These are phyloP conservation scores for Apocheima hispidaria DNA, from an alignment of 2,888 invertebrate genomes.

Conservation along the genomic window DNA sequence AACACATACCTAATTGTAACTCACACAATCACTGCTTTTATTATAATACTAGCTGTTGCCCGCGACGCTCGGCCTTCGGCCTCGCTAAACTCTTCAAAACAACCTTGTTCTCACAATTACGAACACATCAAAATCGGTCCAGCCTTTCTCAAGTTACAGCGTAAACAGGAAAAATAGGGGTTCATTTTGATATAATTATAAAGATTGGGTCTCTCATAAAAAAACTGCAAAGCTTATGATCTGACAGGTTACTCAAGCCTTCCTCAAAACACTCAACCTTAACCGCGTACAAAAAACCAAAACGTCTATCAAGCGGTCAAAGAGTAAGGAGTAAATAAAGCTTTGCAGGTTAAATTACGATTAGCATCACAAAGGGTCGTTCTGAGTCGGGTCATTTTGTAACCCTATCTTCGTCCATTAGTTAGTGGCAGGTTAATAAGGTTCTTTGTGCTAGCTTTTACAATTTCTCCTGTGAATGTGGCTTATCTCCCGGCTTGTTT, in stretches of 20 bases:
- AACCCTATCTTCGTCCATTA: slow-evolving; percentile 79
- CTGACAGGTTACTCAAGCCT: not conserved
- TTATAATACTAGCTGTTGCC: too few relatives aligned
- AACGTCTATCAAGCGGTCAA: slow-evolving; percentile 50
- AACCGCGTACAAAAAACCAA: slow-evolving; percentile 30
- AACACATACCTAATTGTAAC: too few relatives aligned
- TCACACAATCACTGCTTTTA: too few relatives aligned
- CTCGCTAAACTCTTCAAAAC: too few relatives aligned
- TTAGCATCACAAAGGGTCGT: slow-evolving; percentile 68
- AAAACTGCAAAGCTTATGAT: not conserved
- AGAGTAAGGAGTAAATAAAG: slow-evolving; percentile 51
- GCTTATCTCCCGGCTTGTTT: slow-evolving; percentile 79
- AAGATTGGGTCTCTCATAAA: not conserved
- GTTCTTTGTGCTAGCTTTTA: slow-evolving; percentile 78
- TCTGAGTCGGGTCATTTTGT: slow-evolving; percentile 63
- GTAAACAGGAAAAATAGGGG: too few relatives aligned
- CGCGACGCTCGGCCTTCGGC: too few relatives aligned
- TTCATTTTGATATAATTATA: too few relatives aligned
- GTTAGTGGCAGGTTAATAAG: slow-evolving; percentile 81
- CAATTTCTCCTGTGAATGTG: slow-evolving; percentile 80
- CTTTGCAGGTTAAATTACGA: slow-evolving; percentile 60
- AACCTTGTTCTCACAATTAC: too few relatives aligned
- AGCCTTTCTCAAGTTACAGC: too few relatives aligned
- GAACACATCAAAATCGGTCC: too few relatives aligned
- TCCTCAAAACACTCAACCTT: not conserved